Conservation (phyloP, 2,888 invertebrate species). For the Heliconius sara region DNA sequence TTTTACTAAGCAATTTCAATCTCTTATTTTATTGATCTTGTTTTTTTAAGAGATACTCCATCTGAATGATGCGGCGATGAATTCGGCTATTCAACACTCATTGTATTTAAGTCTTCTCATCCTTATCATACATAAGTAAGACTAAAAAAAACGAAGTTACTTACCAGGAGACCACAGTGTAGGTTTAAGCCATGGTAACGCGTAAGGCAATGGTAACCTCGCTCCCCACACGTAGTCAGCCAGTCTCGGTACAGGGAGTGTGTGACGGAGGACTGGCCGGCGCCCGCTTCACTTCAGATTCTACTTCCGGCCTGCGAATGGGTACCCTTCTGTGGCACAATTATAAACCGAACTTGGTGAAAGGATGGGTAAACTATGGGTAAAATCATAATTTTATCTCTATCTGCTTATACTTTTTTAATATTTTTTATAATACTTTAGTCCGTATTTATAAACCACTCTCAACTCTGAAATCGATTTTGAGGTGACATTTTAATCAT, state of each 20-base stretch:
- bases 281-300: conserved; percentile 92
- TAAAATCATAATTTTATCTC: background rate
- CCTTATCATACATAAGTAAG: background rate
- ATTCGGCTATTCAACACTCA: too few species aligned
- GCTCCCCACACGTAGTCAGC: conserved; percentile 93
- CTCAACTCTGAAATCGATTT: too few species aligned
- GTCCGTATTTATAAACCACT: too few species aligned
- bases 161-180: conserved; percentile 78
- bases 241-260: conserved; percentile 91
- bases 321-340: conserved; percentile 80
- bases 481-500: too few species aligned
- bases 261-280: conserved; percentile 87
- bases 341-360: conserved; percentile 75
- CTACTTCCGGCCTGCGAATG: conserved; percentile 75
- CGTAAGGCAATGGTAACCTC: conserved; percentile 86
- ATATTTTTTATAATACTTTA: too few species aligned
- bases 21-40: too few species aligned
- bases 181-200: conserved; percentile 87
- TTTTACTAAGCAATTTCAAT: too few species aligned
- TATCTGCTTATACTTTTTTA: background rate
- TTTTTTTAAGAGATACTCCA: too few species aligned
- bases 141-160: background rate
- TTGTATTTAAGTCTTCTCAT: too few species aligned
- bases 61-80: too few species aligned
- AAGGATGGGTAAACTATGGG: conserved; percentile 19